Percentiles rank a stretch among this genome's conserved stretches.
Conservation (phyloP, 1,140 invertebrate genomes). For the Bombus pyrosoma region DNA sequence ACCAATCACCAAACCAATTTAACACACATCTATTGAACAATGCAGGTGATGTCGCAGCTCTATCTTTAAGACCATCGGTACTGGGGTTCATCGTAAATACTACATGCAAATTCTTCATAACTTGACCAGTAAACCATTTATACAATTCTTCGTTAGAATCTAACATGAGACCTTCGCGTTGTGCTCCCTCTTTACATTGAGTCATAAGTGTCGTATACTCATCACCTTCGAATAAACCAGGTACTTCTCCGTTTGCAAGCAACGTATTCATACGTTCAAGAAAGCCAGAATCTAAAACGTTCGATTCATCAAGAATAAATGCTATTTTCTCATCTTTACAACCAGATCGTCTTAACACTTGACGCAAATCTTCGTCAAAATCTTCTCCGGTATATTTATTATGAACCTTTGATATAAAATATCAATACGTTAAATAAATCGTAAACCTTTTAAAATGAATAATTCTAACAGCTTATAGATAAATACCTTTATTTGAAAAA, state of each 20-base stretch:
- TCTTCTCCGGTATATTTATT: constrained; percentile 99
- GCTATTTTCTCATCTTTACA: constrained; percentile 99
- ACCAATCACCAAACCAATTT: constrained; percentile 99
- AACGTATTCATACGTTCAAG: constrained; percentile 99
- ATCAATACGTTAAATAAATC: neutral
- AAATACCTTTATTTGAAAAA: constrained; percentile 96
- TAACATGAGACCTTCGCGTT: constrained; percentile 98
- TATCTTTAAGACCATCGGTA: constrained; percentile 98
- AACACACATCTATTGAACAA: constrained; percentile 99
- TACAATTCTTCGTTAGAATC: constrained; percentile 99
- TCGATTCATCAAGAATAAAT: constrained; percentile 99
- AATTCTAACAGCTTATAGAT: neutral
- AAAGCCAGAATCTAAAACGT: constrained; percentile 99
- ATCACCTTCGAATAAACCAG: constrained; percentile 96
- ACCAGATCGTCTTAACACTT: constrained; percentile 95
- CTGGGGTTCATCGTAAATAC: constrained; percentile 99
- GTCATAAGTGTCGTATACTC: constrained; percentile 99
- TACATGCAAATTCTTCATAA: constrained; percentile 99
- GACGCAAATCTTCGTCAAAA: constrained; percentile 99
- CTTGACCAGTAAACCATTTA: constrained; percentile 99
- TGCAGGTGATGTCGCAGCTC: constrained; percentile 99
- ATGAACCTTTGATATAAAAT: constrained; percentile 88
- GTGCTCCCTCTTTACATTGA: constrained; percentile 99
- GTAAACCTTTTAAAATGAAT: neutral
- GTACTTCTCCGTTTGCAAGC: constrained; percentile 99